These are phyloP conservation scores for Eupithecia centaureata DNA, from an alignment of 2,888 invertebrate species.

Conservation along the genomic window DNA sequence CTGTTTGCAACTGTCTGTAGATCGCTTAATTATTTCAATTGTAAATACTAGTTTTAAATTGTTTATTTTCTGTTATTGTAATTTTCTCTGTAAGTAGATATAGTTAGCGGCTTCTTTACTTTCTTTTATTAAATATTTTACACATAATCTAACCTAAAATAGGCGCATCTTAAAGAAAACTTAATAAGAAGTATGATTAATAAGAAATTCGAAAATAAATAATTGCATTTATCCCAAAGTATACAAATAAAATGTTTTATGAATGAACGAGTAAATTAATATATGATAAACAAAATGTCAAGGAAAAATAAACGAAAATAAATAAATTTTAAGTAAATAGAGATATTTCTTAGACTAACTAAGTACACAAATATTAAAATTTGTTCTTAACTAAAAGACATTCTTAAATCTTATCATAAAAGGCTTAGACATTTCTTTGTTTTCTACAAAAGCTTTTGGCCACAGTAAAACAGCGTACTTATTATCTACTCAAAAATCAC, in stretches of 20 bases:
- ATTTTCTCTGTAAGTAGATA: no score
- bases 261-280: neutral
- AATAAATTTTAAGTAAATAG: neutral
- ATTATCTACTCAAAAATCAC: constrained; percentile 3
- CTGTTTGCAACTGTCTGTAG: no score
- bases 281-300: neutral
- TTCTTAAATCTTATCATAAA: constrained; percentile 6
- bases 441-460: constrained; percentile 7
- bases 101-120: no score
- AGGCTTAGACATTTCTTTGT: neutral
- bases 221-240: neutral
- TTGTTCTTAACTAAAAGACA: constrained; percentile 10
- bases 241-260: neutral
- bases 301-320: neutral
- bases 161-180: neutral
- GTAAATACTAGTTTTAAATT: no score
- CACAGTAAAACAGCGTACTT: constrained; percentile 5
- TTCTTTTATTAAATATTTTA: neutral
- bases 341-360: neutral
- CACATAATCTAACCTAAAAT: neutral
- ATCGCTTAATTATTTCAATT: no score
- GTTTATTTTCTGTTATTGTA: no score
- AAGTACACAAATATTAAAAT: constrained; percentile 3
- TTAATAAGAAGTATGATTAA: neutral
- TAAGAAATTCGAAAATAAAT: neutral